Conservation (phyloP, 2,888 invertebrate genomes). For the Brachylomia viminalis region DNA sequence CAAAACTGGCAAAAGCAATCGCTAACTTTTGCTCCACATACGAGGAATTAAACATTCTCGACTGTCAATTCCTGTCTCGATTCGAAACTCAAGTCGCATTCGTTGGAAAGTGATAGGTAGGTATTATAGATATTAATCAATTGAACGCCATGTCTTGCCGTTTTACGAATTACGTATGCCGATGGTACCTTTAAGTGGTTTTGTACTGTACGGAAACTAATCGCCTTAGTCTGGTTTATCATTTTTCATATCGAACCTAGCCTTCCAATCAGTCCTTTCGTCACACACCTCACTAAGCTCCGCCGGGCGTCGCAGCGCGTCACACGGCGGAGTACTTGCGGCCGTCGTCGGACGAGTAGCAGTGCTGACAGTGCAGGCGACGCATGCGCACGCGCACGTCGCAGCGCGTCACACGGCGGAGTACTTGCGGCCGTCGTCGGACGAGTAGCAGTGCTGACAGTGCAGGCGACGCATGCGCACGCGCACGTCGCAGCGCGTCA, state of each 20-base stretch:
- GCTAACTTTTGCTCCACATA: not conserved
- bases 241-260: not conserved
- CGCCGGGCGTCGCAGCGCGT: not conserved
- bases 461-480: no score
- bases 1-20: not conserved
- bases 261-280: not conserved
- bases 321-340: not conserved
- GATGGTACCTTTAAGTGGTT: not conserved
- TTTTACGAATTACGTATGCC: not conserved
- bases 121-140: not conserved
- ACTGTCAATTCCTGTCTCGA: not conserved
- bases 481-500: no score
- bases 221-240: no score
- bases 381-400: no score
- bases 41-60: no score
- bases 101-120: not conserved
- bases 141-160: not conserved
- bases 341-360: no score
- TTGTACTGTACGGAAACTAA: not conserved
- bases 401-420: no score
- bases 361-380: no score
- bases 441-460: no score
- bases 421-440: no score
- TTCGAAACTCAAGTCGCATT: not conserved
- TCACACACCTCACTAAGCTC: not conserved